These are phyloP conservation scores for Pecten maximus DNA, from an alignment of 2,888 invertebrate genomes.

Conservation along the genomic window DNA sequence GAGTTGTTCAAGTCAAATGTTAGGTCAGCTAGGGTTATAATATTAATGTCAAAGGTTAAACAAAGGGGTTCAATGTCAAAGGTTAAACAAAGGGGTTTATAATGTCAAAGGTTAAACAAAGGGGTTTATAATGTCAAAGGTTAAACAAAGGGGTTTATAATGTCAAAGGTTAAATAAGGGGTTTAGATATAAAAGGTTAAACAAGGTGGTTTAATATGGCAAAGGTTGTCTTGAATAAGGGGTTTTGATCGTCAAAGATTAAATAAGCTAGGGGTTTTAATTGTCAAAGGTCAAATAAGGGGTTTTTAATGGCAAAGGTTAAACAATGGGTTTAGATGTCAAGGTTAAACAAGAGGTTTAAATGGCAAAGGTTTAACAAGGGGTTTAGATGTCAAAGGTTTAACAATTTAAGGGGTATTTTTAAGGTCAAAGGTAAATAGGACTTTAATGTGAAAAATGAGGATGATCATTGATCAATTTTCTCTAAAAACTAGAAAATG, in stretches of 20 bases:
- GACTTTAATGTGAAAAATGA: no score
- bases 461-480: no score
- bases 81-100: not conserved
- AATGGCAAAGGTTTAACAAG: not conserved
- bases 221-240: not conserved
- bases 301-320: not conserved
- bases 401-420: not conserved
- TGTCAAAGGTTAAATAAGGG: not conserved
- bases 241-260: not conserved
- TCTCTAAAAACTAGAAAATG: no score
- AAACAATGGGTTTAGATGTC: no score
- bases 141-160: not conserved
- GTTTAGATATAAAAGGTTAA: no score
- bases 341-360: no score
- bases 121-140: not conserved
- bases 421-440: not conserved
- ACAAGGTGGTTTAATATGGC: no score
- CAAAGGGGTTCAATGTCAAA: not conserved
- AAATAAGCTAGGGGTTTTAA: not conserved
- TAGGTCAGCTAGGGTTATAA: no score
- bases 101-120: not conserved
- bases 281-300: not conserved
- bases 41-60: not conserved
- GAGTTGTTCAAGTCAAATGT: no score
- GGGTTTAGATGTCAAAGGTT: not conserved